Conservation (phyloP, 2,113 vertebrate genomes). For the Microcebus ravelobensis region DNA sequence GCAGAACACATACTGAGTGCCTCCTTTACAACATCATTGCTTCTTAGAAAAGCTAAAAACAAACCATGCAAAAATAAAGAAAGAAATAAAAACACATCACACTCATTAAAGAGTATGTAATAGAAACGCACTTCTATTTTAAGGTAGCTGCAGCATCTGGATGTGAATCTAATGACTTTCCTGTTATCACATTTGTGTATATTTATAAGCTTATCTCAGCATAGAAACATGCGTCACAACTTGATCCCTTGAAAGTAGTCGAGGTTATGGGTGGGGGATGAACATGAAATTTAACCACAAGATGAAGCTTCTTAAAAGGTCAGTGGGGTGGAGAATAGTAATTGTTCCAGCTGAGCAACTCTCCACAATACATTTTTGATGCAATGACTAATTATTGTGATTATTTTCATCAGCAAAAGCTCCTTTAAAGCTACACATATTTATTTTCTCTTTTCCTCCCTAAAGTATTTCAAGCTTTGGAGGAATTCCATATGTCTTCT, state of each 20-base stretch:
- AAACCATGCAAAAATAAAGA: neutral
- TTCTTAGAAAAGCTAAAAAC: constrained; percentile 21
- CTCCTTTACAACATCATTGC: neutral
- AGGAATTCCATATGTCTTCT: constrained; percentile 62
- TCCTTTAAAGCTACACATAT: constrained; percentile 42
- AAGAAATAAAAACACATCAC: neutral
- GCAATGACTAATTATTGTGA: constrained; percentile 76
- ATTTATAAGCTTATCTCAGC: constrained; percentile 72
- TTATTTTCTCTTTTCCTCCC: constrained; percentile 62
- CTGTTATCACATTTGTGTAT: constrained; percentile 71
- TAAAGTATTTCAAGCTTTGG: constrained; percentile 54
- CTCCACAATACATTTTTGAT: constrained; percentile 59
- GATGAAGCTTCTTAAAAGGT: constrained; percentile 67
- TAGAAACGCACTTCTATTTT: constrained; percentile 58
- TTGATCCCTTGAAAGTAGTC: constrained; percentile 59
- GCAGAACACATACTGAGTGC: neutral
- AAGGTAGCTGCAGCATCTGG: constrained; percentile 36
- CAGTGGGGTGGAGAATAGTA: constrained; percentile 52
- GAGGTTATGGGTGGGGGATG: constrained; percentile 64
- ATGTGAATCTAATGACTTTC: constrained; percentile 51
- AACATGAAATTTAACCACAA: neutral
- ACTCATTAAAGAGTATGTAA: constrained; percentile 37
- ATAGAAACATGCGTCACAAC: constrained; percentile 52
- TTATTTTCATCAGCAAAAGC: constrained; percentile 69
- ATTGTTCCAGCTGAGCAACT: constrained; percentile 59